A percentile compares a stretch with the other conserved stretches of the same genome.
These are phyloP conservation scores for Agrotis exclamationis DNA, from an alignment of 2,888 invertebrate genomes.

Conservation along the genomic window DNA sequence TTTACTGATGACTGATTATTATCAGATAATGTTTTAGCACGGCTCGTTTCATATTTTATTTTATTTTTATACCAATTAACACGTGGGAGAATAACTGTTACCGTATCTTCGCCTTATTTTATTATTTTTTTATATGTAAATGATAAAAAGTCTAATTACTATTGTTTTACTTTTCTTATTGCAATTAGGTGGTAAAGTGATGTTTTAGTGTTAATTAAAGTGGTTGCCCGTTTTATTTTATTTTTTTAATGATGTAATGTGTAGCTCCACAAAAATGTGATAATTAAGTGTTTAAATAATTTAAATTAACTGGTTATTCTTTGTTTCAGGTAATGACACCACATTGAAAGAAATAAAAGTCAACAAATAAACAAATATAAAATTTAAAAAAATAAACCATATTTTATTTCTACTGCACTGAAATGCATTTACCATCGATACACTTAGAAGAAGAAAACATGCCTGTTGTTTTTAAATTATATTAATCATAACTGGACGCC, in stretches of 20 bases:
- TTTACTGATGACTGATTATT: not conserved
- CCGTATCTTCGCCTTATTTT: not conserved
- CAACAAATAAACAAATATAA: not conserved
- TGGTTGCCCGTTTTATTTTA: slow-evolving; percentile 8
- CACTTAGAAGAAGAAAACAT: too few relatives aligned
- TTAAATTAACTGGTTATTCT: slow-evolving; percentile 19
- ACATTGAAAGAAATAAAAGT: not conserved
- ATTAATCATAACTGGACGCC: too few relatives aligned
- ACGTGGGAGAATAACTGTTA: slow-evolving; percentile 16
- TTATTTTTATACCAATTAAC: not conserved
- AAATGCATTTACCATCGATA: too few relatives aligned
- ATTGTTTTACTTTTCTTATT: slow-evolving; percentile 29
- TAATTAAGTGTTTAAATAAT: not conserved
- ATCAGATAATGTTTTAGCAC: not conserved
- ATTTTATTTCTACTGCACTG: slow-evolving; percentile 25
- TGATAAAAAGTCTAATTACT: slow-evolving; percentile 2
- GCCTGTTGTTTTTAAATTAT: too few relatives aligned
- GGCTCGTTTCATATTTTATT: not conserved
- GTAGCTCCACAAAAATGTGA: not conserved
- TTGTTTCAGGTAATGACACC: slow-evolving; percentile 46
- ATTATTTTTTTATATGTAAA: not conserved
- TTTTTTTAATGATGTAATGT: slow-evolving; percentile 8
- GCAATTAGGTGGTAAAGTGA: slow-evolving; percentile 21
- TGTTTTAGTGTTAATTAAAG: slow-evolving; percentile 31
- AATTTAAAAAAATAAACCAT: not conserved